phyloP scores from a whole-genome alignment of 2,888 invertebrate genomes.

The Tetanocera ferruginea region DNA sequence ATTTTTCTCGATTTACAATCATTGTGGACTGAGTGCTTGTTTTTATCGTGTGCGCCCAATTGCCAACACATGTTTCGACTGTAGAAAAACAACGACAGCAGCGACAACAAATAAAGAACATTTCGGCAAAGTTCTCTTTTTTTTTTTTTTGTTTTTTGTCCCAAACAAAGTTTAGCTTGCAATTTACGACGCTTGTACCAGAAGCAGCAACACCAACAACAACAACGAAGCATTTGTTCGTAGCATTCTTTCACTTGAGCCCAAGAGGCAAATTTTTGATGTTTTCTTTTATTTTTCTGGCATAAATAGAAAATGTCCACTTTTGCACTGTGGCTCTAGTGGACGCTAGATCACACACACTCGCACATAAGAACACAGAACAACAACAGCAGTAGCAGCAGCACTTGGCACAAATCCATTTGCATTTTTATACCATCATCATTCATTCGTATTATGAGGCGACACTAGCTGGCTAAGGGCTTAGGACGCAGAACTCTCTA shows the following conservation, averaged over 20 bases:
- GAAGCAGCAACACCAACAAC: too few species aligned
- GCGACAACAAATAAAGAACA: conserved; percentile 5
- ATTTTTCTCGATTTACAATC: conserved; percentile 23
- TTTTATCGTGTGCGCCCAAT: conserved; percentile 1
- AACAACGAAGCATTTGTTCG: background rate
- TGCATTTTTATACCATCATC: conserved; percentile 51
- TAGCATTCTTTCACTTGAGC: conserved; percentile 9
- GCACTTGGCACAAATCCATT: conserved; percentile 47
- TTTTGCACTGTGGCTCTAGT: conserved; percentile 20
- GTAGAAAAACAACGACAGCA: background rate
- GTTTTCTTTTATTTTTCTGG: background rate
- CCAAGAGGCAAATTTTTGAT: conserved; percentile 20
- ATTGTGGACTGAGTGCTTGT: background rate
- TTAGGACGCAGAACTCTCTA: background rate
- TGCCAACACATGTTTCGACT: conserved; percentile 27
- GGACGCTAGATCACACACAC: background rate
- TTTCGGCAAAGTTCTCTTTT: conserved; percentile 16
- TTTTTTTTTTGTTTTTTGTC: too few species aligned
- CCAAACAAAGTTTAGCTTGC: conserved; percentile 30
- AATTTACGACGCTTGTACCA: conserved; percentile 22
- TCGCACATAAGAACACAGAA: background rate
- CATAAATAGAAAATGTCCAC: conserved; percentile 48
- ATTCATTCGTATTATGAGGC: conserved; percentile 49
- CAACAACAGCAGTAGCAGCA: background rate
- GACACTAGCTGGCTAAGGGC: conserved; percentile 2